Evolutionary conservation across 1,140 invertebrate genomes (phyloP), one percentile per base, ranked within the genome.

Genomic region (Nasonia vitripennis): DNA sequence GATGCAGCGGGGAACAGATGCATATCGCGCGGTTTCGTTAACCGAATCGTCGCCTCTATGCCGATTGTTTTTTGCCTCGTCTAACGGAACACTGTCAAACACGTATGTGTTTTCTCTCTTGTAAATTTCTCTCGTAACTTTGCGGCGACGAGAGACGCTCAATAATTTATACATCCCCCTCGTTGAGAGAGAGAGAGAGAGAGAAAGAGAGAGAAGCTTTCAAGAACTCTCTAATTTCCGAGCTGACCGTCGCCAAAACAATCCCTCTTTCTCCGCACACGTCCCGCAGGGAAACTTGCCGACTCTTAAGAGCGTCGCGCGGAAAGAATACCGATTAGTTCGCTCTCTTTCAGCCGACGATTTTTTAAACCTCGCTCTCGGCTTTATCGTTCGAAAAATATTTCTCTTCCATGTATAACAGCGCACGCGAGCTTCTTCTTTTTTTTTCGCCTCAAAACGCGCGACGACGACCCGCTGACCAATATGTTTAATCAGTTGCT

Each of bases 301-400:
- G 86, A 87, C 87, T 87, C 62, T 78, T 84, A 70, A 71, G 82
- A 86, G 85, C 86, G 84, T 68, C 83, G 86, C 86, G 81, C 87
- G 87, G 62, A 83, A 88, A 87, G 90, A 90, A 91, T 91, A 91
- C 88, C 87, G 88, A 91, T 91, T 88, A 89, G 87, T 84, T 20
- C 27, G 51, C n/a, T 45, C 75, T 31, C 37, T 37, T 71, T 55
- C 27, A 27, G 27, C 27, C 23, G 41, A 87, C 77, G 84, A 75
- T 87, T 88, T 85, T 27, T 83, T 41, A 87, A 45, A 45, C 84
- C 0, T 71, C 23, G 0, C 1, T 11, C 12, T 12, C 68, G 2
- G 10, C 9, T 17, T 4, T 27, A 11, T 81, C 27, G 70, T 20
- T 17, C 84, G 87, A 87, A 87, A 85, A 88, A 88, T 84, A 84